These are phyloP conservation scores for Myotis yumanensis DNA, from an alignment of 2,113 vertebrate species.

Conservation along the genomic window DNA sequence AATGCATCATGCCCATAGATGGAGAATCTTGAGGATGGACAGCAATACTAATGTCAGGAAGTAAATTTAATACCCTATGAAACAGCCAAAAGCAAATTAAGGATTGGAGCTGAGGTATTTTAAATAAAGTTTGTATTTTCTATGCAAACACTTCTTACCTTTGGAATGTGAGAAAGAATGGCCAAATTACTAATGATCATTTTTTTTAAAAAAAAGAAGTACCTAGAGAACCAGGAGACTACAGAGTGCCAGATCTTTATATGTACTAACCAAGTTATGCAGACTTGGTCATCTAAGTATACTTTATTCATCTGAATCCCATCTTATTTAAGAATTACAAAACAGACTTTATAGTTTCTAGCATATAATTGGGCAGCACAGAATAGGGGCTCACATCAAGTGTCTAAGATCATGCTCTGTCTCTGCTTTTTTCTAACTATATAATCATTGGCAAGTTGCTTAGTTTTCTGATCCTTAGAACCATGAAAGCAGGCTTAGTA, in stretches of 20 bases:
- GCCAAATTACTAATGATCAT: not conserved
- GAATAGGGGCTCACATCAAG: not conserved
- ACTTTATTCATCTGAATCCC: not conserved
- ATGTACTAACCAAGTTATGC: not conserved
- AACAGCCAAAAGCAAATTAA: not conserved
- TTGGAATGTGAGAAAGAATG: not conserved
- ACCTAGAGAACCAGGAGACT: not conserved
- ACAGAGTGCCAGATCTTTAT: not conserved
- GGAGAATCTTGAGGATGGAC: not conserved
- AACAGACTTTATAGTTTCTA: not conserved
- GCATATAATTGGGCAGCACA: not conserved
- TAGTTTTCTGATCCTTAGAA: not conserved
- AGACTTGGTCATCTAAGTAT: not conserved
- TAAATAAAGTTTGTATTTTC: not conserved
- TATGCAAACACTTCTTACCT: not conserved
- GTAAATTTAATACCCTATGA: not conserved
- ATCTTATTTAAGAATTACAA: not conserved
- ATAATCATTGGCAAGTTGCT: not conserved
- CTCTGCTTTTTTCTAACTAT: not conserved
- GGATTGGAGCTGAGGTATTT: not conserved
- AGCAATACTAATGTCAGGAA: not conserved
- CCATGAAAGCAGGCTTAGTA: not conserved
- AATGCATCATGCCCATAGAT: not conserved
- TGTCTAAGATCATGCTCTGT: not conserved
- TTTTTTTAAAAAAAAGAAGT: not conserved